Evolutionary conservation across 2,888 invertebrate species (phyloP), one percentile per base, ranked within the genome.

Genomic region (Zaprionus lineosus): DNA sequence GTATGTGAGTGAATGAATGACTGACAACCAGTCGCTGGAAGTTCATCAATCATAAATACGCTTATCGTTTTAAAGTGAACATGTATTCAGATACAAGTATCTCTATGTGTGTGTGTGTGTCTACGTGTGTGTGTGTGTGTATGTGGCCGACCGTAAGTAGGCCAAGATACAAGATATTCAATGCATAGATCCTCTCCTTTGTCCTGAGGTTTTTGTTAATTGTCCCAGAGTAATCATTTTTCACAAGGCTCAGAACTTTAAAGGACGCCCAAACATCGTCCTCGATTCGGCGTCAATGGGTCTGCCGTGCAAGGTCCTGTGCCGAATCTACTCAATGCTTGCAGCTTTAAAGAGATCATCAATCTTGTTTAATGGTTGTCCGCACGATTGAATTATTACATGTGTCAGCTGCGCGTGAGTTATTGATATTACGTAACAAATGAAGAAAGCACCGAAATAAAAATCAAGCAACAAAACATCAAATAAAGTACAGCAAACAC

Each of bases 291-390:
- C 83, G 76, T 67, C 81, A 62, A 59, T 76, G 72, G 69, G 74
- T 76, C 83, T 78, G 53, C 37, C 12, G 34, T 28, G 24, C 33
- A 28, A 29, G 34, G 19, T 31, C 50, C 53, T 55, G 28, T 43
- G 53, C 53, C 40, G 58, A 34, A 47, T 34, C 34, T 50, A 34
- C 36, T 34, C 12, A 40, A 12, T 33, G 9, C 29, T 31, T 39
- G 36, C 51, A 14, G 79, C 76, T 81, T 81, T 81, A 83, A 81
- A 79, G 66, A 68, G 77, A 74, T 85, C 86, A 87, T 87, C 87
- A 87, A 87, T 87, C 87, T 87, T 87, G 69, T 83, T 87, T 86
- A 87, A 87, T 87, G 86, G 87, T 86, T 79, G 77, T 86, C 83
- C 84, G 84, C 82, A 85, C 87, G 85, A 86, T 85, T 87, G 87